Base-by-base conservation (phyloP, 2,888 invertebrate genomes). In the Alitta virens region DNA sequence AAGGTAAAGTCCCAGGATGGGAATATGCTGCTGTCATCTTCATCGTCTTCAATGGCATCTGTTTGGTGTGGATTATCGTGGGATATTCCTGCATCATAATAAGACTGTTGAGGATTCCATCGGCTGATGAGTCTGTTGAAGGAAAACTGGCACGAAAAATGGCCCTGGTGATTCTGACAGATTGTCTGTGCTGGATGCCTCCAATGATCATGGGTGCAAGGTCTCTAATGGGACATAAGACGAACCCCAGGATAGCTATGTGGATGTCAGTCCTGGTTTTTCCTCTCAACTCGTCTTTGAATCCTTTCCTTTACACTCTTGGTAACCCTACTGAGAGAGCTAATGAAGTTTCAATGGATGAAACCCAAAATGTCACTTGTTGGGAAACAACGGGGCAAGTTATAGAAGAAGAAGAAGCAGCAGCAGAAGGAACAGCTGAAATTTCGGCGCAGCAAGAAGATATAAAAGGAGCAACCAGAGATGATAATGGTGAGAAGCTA, bases 141-240 rank as follows among this genome's bases (percentile, higher is more conserved):
- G 63, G 70, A 25, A 70, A 70, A 43, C 68, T 78, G 12, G 78
- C 75, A 2, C 67, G 75, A 42, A 75, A 75, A 65, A 73, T 78
- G 68, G 74, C 75, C 3, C 58, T 78, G 1, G 71, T 79, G 16
- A 75, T 77, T 0, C 51, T 75, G 14, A 74, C 76, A 1, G 75
- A 78, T 63, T 76, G 76, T 51, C 59, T 73, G 24, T 78, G 77
- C 60, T 77, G 77, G 77, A 75, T 75, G 65, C 78, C 79, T 7
- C 52, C 52, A 18, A 52, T 52, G n/a, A 24, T 23, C 26, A 5
- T 52, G 2, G 52, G 52, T 5, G 23, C 23, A 3, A 14, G n/a
- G 5, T 52, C 52, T 23, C 21, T 52, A 2, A 24, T 23, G 21
- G 52, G 25, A 5, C 12, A 52, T 9, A 7, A 16, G n/a, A 25